Base-by-base conservation (phyloP, 2,797 vertebrate genomes). In the Epinephelus coioides region DNA sequence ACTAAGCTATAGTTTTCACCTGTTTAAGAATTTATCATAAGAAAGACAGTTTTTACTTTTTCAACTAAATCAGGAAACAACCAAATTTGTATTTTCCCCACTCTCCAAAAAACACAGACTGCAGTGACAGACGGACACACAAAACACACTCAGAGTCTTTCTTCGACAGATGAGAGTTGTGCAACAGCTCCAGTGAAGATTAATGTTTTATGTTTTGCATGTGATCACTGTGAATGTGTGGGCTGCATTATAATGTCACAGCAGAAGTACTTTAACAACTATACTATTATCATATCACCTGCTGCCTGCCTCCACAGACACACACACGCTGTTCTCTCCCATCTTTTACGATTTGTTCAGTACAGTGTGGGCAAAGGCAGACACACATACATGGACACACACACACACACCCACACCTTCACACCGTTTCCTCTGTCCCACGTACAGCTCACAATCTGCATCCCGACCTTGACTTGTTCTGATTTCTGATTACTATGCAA, bases 381-480 rank as follows among this genome's bases (percentile, higher is more conserved):
- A 71, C 13, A 62, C 66, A 76, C 18, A 15, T 18, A 62, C 2
- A 1, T 19, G 13, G 25, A n/a, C 46, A 14, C 34, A 34, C 60
- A 65, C 60, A 65, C 46, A 50, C 60, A 27, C 18, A 25, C 73
- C 57, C 43, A 49, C 56, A 47, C 79, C 49, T 50, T 38, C 34
- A 38, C 54, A 56, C 49, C 15, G 6, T 68, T 75, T 70, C 34
- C 17, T 60, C 40, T 57, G 30, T 74, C 71, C 74, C 61, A 49
- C 54, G 13, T 59, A 53, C 65, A 68, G 47, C 21, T 59, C 44
- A 23, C 82, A 69, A 49, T 85, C 84, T 85, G 71, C 64, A 76
- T 89, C 69, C 66, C 23, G 75, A 91, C 92, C 92, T 92, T 89
- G 86, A 82, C 78, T 81, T 78, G 68, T 80, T 89, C 83, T 81